These are phyloP conservation scores for Aldabrachelys gigantea DNA, from an alignment of 2,113 vertebrate species.

Conservation along the genomic window DNA sequence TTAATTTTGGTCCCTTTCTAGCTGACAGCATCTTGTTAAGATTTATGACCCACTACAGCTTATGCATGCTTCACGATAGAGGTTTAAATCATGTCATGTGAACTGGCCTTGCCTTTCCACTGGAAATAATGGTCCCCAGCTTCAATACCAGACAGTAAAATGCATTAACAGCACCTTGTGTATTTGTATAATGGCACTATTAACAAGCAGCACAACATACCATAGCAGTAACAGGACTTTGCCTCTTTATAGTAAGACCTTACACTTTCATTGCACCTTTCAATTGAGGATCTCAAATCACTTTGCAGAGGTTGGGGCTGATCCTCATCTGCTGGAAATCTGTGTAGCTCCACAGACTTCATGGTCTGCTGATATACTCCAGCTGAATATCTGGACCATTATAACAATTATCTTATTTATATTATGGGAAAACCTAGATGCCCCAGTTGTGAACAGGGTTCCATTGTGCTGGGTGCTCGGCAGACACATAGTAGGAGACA, in stretches of 20 bases:
- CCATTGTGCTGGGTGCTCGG: not conserved
- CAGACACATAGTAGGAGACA: not conserved
- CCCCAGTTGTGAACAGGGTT: not conserved
- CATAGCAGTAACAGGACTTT: conserved; percentile 47
- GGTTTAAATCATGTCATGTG: conserved; percentile 72
- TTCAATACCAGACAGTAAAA: conserved; percentile 65
- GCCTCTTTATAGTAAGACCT: conserved; percentile 61
- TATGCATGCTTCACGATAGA: conserved; percentile 61
- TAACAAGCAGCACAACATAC: conserved; percentile 60
- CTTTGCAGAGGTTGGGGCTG: not conserved
- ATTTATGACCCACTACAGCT: conserved; percentile 62
- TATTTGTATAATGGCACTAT: conserved; percentile 69
- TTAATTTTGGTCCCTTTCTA: conserved; percentile 71
- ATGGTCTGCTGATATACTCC: not conserved
- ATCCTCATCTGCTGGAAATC: not conserved
- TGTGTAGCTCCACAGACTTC: not conserved
- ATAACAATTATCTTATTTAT: not conserved
- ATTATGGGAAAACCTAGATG: not conserved
- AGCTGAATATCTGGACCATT: not conserved
- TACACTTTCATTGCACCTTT: not conserved
- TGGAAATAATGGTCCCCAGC: conserved; percentile 73
- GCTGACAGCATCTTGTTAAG: conserved; percentile 70
- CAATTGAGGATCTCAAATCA: conserved; percentile 34
- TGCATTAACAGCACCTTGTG: conserved; percentile 63
- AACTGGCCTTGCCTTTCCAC: conserved; percentile 67